Conservation (phyloP, 2,888 invertebrate genomes). For the Orthosia gracilis region DNA sequence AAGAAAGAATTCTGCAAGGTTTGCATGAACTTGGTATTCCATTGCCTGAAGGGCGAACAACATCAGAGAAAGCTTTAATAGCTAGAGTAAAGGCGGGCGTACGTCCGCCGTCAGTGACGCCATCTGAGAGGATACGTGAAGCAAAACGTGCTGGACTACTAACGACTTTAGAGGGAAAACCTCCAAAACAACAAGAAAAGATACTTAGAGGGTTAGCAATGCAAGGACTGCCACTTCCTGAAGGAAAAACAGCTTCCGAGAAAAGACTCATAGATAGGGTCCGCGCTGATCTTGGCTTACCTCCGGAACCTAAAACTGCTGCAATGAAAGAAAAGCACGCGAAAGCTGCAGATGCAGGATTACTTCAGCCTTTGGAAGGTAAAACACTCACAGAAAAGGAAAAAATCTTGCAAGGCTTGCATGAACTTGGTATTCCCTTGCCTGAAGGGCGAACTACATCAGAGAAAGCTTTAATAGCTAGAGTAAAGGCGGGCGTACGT, state of each 20-base stretch:
- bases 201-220: not conserved
- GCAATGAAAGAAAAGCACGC: constrained; percentile 2
- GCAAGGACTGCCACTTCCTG: constrained; percentile 20
- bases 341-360: not conserved
- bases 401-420: not conserved
- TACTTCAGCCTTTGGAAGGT: not conserved
- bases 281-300: constrained; percentile 11
- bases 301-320: constrained; percentile 3
- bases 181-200: not conserved
- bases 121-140: not conserved
- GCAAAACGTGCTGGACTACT: not conserved
- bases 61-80: not conserved
- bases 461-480: not conserved
- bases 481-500: not conserved
- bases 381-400: not conserved
- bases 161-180: not conserved
- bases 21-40: not conserved
- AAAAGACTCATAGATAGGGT: not conserved
- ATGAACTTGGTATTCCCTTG: not conserved
- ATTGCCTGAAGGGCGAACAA: not conserved
- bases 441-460: not conserved
- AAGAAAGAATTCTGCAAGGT: not conserved
- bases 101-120: not conserved
- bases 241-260: not conserved
- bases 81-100: not conserved